Percentiles rank a stretch among this genome's conserved stretches.
Conservation (phyloP, 2,888 invertebrate species). For the Pseudoips prasinana region DNA sequence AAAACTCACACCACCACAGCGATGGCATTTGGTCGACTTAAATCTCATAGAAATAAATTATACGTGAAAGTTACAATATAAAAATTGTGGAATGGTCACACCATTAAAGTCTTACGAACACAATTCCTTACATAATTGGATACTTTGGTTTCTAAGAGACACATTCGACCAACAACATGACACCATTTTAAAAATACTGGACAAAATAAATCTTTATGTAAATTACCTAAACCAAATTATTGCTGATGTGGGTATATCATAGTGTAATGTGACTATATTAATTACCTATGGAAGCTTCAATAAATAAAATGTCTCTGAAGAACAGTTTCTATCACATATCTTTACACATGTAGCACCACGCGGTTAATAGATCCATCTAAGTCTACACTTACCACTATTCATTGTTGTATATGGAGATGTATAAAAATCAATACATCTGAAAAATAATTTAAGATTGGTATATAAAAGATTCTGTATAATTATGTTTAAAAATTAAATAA, state of each 20-base stretch:
- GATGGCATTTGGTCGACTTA: conserved; percentile 51
- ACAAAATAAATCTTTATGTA: conserved; percentile 57
- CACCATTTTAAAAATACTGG: conserved; percentile 49
- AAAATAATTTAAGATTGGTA: conserved; percentile 78
- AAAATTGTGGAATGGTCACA: conserved; percentile 42
- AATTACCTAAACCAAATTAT: conserved; percentile 70
- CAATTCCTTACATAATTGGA: conserved; percentile 46
- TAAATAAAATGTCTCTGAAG: conserved; percentile 81
- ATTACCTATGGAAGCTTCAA: conserved; percentile 76
- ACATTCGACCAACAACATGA: conserved; percentile 53
- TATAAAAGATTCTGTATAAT: conserved; percentile 80
- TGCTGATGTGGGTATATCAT: conserved; percentile 62
- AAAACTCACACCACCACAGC: conserved; percentile 41
- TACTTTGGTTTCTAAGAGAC: conserved; percentile 65
- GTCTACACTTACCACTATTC: conserved; percentile 76
- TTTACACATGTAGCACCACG: conserved; percentile 81
- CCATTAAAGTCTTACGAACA: conserved; percentile 45
- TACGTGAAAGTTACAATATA: conserved; percentile 35
- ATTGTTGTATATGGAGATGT: conserved; percentile 78
- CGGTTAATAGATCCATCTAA: conserved; percentile 81
- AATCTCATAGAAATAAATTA: conserved; percentile 49
- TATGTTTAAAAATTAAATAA: conserved; percentile 79
- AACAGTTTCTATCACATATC: conserved; percentile 81
- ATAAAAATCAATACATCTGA: conserved; percentile 81
- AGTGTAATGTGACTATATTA: conserved; percentile 65